phyloP scores from a whole-genome alignment of 2,888 invertebrate species.

The Drosophila buzzatii region DNA sequence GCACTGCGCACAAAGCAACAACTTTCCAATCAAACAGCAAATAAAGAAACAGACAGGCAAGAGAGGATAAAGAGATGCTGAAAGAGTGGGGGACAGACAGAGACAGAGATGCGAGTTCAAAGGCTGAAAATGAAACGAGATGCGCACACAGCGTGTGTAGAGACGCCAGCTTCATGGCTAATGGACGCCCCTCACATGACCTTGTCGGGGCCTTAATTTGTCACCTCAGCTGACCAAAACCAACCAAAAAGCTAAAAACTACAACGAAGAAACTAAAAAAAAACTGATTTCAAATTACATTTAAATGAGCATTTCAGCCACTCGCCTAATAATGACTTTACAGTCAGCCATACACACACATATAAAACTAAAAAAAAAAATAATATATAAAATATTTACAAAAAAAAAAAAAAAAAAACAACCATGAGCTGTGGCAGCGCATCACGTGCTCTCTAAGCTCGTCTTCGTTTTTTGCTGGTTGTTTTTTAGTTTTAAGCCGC shows the following conservation, averaged over 20 bases:
- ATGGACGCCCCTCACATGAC: constrained; percentile 80
- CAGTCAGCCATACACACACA: not conserved
- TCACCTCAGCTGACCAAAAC: constrained; percentile 70
- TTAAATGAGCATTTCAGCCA: constrained; percentile 70
- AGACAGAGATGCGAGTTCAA: not conserved
- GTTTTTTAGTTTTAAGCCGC: constrained; percentile 23
- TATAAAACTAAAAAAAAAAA: not conserved
- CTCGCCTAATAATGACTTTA: constrained; percentile 55
- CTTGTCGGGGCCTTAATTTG: constrained; percentile 74
- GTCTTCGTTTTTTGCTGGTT: constrained; percentile 41
- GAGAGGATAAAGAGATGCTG: not conserved
- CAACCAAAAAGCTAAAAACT: constrained; percentile 17
- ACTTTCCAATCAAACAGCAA: constrained; percentile 61
- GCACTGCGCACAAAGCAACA: constrained; percentile 24
- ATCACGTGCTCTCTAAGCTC: constrained; percentile 66
- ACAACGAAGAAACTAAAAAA: constrained; percentile 33
- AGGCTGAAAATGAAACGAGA: constrained; percentile 46
- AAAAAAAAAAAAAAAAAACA: constrained; percentile 31
- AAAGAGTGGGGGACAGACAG: not conserved
- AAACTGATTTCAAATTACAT: constrained; percentile 68
- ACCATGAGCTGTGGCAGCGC: constrained; percentile 45
- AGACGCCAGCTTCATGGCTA: constrained; percentile 69
- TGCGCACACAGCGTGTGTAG: constrained; percentile 26
- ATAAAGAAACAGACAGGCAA: constrained; percentile 8
- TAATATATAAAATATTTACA: constrained; percentile 6